A percentile compares a stretch with the other conserved stretches of the same genome.
These are phyloP conservation scores for Lipotes vexillifer DNA, from an alignment of 2,113 vertebrate species.

Conservation along the genomic window DNA sequence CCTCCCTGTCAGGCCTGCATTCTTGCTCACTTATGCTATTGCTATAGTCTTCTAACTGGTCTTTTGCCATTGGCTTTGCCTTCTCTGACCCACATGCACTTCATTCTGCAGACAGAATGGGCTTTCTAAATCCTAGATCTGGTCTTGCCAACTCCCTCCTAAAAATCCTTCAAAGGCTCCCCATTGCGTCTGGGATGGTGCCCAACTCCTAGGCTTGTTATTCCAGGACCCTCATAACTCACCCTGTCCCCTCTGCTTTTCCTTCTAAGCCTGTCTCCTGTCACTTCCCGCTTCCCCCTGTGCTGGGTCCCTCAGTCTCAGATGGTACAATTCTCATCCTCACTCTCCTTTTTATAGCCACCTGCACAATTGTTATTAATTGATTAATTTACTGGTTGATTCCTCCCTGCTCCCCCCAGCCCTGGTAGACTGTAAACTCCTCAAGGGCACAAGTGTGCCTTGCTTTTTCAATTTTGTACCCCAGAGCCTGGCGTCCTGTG, in stretches of 20 bases:
- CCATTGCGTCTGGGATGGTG: background rate
- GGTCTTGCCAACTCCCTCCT: background rate
- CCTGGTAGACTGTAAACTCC: background rate
- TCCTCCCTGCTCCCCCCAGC: background rate
- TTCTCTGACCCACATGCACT: background rate
- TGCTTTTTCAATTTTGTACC: background rate
- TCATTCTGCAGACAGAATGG: background rate
- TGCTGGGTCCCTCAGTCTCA: background rate
- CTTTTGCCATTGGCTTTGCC: background rate
- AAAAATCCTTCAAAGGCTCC: background rate
- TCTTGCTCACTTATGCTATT: background rate
- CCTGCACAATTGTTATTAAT: background rate
- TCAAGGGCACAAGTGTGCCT: background rate
- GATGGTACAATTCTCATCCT: background rate
- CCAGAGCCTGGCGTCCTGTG: background rate
- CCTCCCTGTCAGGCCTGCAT: background rate
- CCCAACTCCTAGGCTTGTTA: background rate
- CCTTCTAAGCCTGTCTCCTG: background rate
- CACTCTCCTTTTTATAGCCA: background rate
- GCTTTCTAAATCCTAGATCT: background rate
- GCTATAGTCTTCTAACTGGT: background rate
- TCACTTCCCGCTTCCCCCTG: background rate
- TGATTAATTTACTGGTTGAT: background rate
- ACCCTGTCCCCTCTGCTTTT: background rate
- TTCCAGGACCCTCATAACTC: background rate